Evolutionary conservation across 2,113 vertebrate species (phyloP).

Genomic region (Addax nasomaculatus): DNA sequence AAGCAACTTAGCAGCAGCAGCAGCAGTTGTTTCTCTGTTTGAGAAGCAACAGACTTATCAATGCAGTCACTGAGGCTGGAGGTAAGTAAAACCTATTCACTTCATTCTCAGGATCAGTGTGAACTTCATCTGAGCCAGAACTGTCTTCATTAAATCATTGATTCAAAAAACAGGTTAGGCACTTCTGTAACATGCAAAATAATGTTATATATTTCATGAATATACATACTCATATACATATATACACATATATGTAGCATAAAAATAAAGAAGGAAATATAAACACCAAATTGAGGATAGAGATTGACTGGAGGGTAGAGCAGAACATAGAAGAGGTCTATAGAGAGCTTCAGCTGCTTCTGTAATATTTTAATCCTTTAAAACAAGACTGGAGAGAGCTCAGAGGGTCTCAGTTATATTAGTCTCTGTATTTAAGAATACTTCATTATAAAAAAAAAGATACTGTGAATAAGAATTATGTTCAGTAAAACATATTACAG

Average conservation of each 20-base stretch:
- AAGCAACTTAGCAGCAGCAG: too few relatives aligned
- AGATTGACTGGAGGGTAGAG: not conserved
- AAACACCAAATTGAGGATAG: not conserved
- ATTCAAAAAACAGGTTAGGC: not conserved
- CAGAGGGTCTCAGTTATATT: not conserved
- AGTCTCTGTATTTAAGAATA: not conserved
- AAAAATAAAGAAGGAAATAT: not conserved
- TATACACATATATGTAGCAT: not conserved
- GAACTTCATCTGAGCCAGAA: not conserved
- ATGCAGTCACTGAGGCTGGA: not conserved
- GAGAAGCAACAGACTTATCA: not conserved
- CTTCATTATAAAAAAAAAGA: slow-evolving; percentile 18
- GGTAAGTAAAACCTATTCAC: not conserved
- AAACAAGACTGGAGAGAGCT: not conserved
- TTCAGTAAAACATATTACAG: not conserved
- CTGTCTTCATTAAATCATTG: not conserved
- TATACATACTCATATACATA: not conserved
- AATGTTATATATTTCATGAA: not conserved
- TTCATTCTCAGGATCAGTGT: not conserved
- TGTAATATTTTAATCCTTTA: not conserved
- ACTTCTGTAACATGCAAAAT: not conserved
- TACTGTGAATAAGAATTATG: not conserved
- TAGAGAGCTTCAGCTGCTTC: not conserved
- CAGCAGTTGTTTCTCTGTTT: not conserved
- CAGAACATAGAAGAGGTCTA: not conserved